phyloP scores from a whole-genome alignment of 2,797 vertebrate species.

The Onychomys arenicola region DNA sequence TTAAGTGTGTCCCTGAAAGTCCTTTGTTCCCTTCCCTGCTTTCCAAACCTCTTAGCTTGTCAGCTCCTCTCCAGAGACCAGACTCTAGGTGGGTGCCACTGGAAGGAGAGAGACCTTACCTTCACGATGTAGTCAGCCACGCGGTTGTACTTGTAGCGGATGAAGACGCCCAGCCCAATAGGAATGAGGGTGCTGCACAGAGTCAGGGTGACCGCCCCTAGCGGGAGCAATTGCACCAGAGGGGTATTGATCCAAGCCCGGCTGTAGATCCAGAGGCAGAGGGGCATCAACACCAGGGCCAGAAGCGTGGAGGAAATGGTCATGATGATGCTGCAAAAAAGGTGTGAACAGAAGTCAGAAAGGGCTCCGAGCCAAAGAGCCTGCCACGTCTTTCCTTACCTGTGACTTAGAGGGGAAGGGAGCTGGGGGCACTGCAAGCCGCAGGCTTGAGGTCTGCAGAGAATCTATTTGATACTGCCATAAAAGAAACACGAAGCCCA shows the following conservation, averaged over 20 bases:
- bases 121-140: constrained; percentile 94
- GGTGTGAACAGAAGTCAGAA: constrained; percentile 12
- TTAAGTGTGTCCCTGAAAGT: neutral
- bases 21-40: neutral
- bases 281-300: constrained; percentile 96
- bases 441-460: neutral
- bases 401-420: neutral
- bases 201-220: constrained; percentile 96
- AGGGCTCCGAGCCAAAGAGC: neutral
- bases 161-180: constrained; percentile 94
- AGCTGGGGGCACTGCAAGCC: neutral
- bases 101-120: constrained; percentile 85
- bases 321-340: constrained; percentile 94
- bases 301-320: constrained; percentile 96
- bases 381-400: neutral
- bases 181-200: constrained; percentile 97
- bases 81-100: fast-evolving
- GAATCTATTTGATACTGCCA: neutral
- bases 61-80: neutral
- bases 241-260: constrained; percentile 97
- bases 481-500: neutral
- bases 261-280: constrained; percentile 98
- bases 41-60: neutral
- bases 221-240: constrained; percentile 94
- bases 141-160: constrained; percentile 92